phyloP scores from a whole-genome alignment of 2,113 vertebrate species.

The Phalacrocorax brasilianus region DNA sequence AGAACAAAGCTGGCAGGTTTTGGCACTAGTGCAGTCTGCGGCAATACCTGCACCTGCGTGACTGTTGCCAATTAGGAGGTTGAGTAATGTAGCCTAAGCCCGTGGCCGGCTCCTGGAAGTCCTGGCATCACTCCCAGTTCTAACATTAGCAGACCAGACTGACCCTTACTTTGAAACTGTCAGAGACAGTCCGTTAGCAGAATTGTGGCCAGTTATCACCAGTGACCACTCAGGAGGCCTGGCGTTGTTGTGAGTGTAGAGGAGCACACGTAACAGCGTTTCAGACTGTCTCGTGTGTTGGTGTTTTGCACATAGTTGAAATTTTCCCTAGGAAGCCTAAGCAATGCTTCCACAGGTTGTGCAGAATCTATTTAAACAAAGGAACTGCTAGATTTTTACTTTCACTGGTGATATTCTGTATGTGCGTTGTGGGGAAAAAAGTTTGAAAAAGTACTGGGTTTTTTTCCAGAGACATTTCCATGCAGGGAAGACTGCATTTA shows the following conservation, averaged over 20 bases:
- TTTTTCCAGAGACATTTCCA: background rate
- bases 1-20: background rate
- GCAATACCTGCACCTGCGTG: background rate
- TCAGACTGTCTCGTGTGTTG: rapidly evolving
- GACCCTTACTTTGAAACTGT: background rate
- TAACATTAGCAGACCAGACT: slow-evolving; percentile 37
- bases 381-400: background rate
- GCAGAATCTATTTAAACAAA: background rate
- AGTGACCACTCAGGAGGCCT: background rate
- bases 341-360: background rate
- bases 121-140: slow-evolving; percentile 45
- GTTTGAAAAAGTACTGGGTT: background rate
- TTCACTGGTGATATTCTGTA: background rate
- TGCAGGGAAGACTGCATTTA: background rate
- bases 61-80: background rate
- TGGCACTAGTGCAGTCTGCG: background rate
- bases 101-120: background rate
- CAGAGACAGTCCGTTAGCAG: background rate
- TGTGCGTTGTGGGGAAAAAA: background rate
- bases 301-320: background rate
- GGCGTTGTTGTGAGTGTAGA: background rate
- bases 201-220: background rate
- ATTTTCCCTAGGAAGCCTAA: background rate
- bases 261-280: background rate
- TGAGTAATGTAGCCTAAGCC: background rate